These are phyloP conservation scores for Prunella strophiata DNA, from an alignment of 2,797 vertebrate genomes.

Conservation along the genomic window DNA sequence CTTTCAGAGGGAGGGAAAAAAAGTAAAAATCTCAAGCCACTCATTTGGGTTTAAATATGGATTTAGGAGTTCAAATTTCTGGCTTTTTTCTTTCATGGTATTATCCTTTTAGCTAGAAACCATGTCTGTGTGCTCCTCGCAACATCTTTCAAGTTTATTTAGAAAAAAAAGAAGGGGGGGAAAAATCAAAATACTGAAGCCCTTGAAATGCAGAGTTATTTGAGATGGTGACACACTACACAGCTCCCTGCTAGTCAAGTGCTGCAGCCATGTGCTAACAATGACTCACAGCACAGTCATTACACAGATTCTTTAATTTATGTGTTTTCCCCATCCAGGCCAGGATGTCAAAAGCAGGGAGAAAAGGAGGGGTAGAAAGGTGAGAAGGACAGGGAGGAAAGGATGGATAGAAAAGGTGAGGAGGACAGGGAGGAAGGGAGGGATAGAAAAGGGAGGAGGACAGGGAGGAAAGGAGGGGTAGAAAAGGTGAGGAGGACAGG, in stretches of 20 bases:
- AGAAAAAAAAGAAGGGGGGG: background rate
- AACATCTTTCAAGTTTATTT: background rate
- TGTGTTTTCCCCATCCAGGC: background rate
- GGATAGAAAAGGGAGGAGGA: too few relatives aligned
- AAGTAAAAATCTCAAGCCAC: background rate
- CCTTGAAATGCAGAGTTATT: background rate
- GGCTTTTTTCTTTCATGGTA: background rate
- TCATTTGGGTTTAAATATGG: background rate
- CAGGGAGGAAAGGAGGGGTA: too few relatives aligned
- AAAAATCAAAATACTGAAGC: background rate
- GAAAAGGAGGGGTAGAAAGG: background rate
- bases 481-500: background rate
- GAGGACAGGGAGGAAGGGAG: too few relatives aligned
- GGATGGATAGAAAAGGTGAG: background rate
- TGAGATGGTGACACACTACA: background rate
- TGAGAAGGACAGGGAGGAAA: too few relatives aligned
- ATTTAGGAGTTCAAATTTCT: background rate
- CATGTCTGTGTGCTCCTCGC: rapidly evolving
- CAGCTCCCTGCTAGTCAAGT: conserved; percentile 17
- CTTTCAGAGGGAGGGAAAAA: rapidly evolving
- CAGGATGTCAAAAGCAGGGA: background rate
- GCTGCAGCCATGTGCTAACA: conserved; percentile 5
- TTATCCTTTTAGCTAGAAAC: background rate
- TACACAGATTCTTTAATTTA: background rate
- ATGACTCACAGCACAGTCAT: background rate